phyloP scores from a whole-genome alignment of 2,888 invertebrate species.

The Busseola fusca region DNA sequence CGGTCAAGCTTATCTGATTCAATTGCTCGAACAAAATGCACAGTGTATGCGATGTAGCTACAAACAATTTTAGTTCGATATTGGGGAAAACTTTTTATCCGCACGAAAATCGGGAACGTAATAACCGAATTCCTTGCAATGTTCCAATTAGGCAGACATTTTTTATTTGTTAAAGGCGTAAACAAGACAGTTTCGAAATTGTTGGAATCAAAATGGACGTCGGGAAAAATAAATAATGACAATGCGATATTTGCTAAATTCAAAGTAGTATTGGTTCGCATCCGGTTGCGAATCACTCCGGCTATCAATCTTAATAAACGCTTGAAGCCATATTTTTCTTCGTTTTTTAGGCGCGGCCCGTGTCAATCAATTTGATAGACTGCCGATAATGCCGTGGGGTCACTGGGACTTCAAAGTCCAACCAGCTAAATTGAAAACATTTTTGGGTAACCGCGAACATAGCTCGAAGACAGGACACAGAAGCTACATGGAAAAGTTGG shows the following conservation, averaged over 20 bases:
- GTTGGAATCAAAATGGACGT: slow-evolving; percentile 37
- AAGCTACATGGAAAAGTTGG: not conserved
- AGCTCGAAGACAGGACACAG: not conserved
- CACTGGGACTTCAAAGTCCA: slow-evolving; percentile 46
- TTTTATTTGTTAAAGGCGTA: slow-evolving; percentile 28
- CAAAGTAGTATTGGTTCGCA: slow-evolving; percentile 64
- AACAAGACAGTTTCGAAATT: slow-evolving; percentile 17
- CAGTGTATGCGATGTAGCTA: slow-evolving; percentile 40
- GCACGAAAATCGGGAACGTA: slow-evolving; percentile 23
- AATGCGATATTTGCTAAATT: slow-evolving; percentile 69
- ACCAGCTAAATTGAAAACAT: slow-evolving; percentile 56
- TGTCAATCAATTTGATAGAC: slow-evolving; percentile 83
- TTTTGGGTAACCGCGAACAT: slow-evolving; percentile 14
- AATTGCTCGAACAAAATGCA: slow-evolving; percentile 49
- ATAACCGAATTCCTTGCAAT: slow-evolving; percentile 21
- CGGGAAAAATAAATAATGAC: slow-evolving; percentile 62
- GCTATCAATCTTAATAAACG: slow-evolving; percentile 85
- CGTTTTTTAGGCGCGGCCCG: slow-evolving; percentile 73
- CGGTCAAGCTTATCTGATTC: slow-evolving; percentile 46
- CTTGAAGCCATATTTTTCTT: slow-evolving; percentile 84
- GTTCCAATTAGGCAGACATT: slow-evolving; percentile 20
- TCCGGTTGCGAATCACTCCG: slow-evolving; percentile 62
- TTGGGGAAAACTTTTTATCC: slow-evolving; percentile 23
- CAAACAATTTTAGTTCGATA: slow-evolving; percentile 24
- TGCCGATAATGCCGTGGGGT: slow-evolving; percentile 68